Conservation (phyloP, 2,113 vertebrate genomes). For the Dunckerocampus dactyliophorus region DNA sequence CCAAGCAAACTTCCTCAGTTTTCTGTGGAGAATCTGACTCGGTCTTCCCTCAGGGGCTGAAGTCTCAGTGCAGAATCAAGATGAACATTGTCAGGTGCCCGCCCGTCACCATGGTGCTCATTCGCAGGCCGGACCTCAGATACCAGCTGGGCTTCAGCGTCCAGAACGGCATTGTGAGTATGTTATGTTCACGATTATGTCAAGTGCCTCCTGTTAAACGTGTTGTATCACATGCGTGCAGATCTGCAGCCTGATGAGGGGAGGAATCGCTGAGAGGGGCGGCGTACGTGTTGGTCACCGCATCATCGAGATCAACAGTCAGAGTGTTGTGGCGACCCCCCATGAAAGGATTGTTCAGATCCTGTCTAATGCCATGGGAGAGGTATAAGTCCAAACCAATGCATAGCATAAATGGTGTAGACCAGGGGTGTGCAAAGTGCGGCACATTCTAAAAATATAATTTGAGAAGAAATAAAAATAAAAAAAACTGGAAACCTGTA, state of each 20-base stretch:
- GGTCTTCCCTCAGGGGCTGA: slow-evolving; percentile 81
- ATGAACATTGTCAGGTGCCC: slow-evolving; percentile 96
- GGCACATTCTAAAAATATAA: too few species aligned
- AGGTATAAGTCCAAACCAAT: slow-evolving; percentile 70
- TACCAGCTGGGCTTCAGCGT: slow-evolving; percentile 98
- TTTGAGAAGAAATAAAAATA: too few species aligned
- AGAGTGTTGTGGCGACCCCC: slow-evolving; percentile 95
- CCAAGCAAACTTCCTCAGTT: background rate
- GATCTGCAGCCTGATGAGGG: slow-evolving; percentile 99
- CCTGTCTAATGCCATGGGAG: slow-evolving; percentile 95
- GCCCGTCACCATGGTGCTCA: slow-evolving; percentile 93
- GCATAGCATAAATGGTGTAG: background rate
- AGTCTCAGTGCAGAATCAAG: slow-evolving; percentile 91
- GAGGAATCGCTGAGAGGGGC: slow-evolving; percentile 92
- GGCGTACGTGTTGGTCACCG: slow-evolving; percentile 95
- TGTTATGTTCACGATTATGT: background rate
- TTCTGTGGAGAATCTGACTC: background rate
- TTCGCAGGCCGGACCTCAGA: slow-evolving; percentile 90
- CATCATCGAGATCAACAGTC: slow-evolving; percentile 96
- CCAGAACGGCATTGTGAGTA: slow-evolving; percentile 95
- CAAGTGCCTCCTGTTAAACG: too few species aligned
- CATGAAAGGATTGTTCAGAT: slow-evolving; percentile 98
- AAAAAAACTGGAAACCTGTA: too few species aligned
- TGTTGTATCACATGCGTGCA: slow-evolving; percentile 40
- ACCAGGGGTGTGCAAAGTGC: too few species aligned